phyloP scores from a whole-genome alignment of 2,113 vertebrate species.

The Anarhynchus alexandrinus region DNA sequence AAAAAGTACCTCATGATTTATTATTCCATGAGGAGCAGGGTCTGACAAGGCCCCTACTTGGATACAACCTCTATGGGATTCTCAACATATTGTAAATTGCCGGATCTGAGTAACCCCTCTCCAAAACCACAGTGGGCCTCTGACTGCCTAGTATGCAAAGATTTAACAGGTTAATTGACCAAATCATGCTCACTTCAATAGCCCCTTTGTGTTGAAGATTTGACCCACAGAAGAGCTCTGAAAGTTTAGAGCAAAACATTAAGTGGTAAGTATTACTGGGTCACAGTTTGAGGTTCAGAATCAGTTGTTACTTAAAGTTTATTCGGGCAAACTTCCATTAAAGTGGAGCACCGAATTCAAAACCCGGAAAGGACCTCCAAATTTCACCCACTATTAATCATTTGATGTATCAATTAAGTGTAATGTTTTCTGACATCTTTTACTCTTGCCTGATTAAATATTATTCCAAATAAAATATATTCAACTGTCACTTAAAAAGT shows the following conservation, averaged over 20 bases:
- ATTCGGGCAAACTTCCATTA: background rate
- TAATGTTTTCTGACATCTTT: background rate
- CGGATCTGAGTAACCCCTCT: background rate
- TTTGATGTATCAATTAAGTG: background rate
- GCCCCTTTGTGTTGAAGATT: background rate
- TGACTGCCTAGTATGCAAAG: background rate
- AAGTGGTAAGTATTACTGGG: background rate
- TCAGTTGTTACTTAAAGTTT: constrained; percentile 7
- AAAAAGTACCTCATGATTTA: background rate
- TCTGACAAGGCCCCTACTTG: background rate
- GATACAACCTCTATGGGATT: background rate
- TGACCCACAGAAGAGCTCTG: constrained; percentile 20
- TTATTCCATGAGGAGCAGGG: background rate
- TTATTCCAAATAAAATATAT: background rate
- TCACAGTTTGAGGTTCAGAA: constrained; percentile 13
- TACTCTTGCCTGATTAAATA: background rate
- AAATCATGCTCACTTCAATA: constrained; percentile 36
- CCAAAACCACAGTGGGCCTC: constrained; percentile 7
- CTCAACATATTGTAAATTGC: background rate
- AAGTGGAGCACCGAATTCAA: background rate
- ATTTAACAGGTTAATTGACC: constrained; percentile 52
- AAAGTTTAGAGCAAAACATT: background rate
- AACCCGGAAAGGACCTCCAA: background rate
- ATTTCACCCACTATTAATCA: background rate
- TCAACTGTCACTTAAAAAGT: background rate